These are phyloP conservation scores for Coptodon rendalli DNA, from an alignment of 2,113 vertebrate species.

Conservation along the genomic window DNA sequence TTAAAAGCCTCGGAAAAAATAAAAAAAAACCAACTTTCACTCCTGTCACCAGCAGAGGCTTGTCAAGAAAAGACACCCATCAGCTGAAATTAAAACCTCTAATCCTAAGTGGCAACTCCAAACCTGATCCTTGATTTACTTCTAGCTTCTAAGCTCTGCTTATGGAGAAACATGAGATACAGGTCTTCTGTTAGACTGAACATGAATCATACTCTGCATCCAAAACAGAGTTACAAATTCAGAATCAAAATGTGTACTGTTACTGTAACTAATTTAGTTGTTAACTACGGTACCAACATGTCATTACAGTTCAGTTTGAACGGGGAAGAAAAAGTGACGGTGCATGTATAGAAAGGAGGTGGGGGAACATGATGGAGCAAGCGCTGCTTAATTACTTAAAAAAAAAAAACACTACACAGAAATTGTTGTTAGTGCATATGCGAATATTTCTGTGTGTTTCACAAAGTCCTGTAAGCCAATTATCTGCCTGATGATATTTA, in stretches of 20 bases:
- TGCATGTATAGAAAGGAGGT: background rate
- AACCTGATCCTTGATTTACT: constrained; percentile 6
- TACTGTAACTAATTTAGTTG: background rate
- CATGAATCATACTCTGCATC: background rate
- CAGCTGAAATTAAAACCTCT: background rate
- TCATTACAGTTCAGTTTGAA: background rate
- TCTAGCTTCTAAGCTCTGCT: background rate
- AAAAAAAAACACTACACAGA: background rate
- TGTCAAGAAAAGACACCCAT: background rate
- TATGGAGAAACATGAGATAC: background rate
- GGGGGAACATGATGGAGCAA: background rate
- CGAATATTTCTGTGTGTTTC: background rate
- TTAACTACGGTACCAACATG: background rate
- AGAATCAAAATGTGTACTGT: background rate
- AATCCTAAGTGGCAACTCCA: constrained; percentile 25
- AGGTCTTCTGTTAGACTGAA: background rate
- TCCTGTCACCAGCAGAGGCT: background rate
- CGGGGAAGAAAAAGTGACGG: fast-evolving
- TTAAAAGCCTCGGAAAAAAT: background rate
- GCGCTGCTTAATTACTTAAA: background rate
- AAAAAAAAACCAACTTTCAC: background rate
- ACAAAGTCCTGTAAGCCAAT: background rate
- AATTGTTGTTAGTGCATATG: background rate
- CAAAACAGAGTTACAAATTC: background rate
- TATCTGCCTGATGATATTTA: background rate